Evolutionary conservation across 2,888 invertebrate genomes (phyloP).

Genomic region (Chelonus formosanus): DNA sequence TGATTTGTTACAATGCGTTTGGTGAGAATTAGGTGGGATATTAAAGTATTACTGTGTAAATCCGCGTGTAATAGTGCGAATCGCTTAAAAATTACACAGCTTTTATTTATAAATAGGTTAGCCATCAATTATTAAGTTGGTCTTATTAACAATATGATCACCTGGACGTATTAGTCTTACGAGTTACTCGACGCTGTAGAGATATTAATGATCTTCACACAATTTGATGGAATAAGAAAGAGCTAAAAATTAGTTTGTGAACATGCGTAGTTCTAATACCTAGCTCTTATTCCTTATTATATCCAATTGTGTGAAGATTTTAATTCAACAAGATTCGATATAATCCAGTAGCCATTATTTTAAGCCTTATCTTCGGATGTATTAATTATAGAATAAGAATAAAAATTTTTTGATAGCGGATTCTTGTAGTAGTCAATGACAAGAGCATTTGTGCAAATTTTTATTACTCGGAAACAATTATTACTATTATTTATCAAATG

Average conservation of each 20-base stretch:
- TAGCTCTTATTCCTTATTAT: too few relatives aligned
- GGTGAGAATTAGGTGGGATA: slow-evolving; percentile 46
- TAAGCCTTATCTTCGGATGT: too few relatives aligned
- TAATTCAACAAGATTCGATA: too few relatives aligned
- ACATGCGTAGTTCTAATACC: too few relatives aligned
- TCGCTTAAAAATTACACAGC: slow-evolving; percentile 24
- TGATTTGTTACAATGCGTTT: slow-evolving; percentile 46
- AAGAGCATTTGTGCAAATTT: too few relatives aligned
- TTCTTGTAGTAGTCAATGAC: too few relatives aligned
- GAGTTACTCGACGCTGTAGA: background rate
- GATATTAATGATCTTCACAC: background rate
- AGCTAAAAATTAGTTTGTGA: background rate
- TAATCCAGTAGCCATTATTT: too few relatives aligned
- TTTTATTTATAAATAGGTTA: slow-evolving; percentile 13
- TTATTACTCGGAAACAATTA: too few relatives aligned
- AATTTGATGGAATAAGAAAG: background rate
- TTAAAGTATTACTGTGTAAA: slow-evolving; percentile 23
- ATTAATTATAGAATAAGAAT: too few relatives aligned
- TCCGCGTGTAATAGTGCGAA: slow-evolving; percentile 5
- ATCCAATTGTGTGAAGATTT: too few relatives aligned
- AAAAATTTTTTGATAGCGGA: too few relatives aligned
- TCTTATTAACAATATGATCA: slow-evolving; percentile 8
- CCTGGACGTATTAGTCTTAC: slow-evolving; percentile 17
- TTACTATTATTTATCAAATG: too few relatives aligned
- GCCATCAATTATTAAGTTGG: slow-evolving; percentile 3